Evolutionary conservation across 2,113 vertebrate species (phyloP).

Genomic region (Heliornis fulica): DNA sequence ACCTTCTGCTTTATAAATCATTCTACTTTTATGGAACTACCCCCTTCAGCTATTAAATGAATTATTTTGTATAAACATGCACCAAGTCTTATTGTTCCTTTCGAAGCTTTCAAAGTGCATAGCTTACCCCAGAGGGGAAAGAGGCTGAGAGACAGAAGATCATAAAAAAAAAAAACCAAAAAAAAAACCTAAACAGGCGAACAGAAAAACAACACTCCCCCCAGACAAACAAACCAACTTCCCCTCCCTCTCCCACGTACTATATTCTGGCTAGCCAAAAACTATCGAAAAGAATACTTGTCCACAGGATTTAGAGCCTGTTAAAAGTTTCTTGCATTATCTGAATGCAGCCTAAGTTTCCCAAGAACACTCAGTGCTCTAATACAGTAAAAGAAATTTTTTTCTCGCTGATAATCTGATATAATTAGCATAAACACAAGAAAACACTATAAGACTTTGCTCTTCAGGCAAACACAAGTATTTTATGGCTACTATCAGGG

Average conservation of each 20-base stretch:
- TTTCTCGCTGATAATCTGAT: background rate
- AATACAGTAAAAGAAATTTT: background rate
- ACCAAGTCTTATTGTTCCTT: background rate
- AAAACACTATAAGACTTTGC: background rate
- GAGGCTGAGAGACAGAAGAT: background rate
- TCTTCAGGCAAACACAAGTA: background rate
- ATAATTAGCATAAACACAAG: background rate
- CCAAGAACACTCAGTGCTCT: background rate
- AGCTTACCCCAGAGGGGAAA: background rate
- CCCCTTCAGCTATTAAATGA: background rate
- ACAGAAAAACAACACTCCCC: rapidly evolving
- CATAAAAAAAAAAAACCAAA: background rate
- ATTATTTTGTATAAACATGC: background rate
- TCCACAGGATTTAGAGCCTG: background rate
- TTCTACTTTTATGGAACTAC: background rate
- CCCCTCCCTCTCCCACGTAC: background rate
- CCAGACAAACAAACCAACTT: too few species aligned
- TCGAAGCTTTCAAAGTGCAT: background rate
- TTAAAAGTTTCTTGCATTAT: background rate
- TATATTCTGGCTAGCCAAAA: background rate
- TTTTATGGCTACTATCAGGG: background rate
- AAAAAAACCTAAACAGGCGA: background rate
- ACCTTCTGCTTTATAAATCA: constrained; percentile 8
- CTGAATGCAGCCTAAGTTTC: background rate
- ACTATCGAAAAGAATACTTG: background rate